Evolutionary conservation across 2,113 vertebrate species (phyloP), one percentile per base, ranked within the genome.

Genomic region (Gasterosteus nipponicus): DNA sequence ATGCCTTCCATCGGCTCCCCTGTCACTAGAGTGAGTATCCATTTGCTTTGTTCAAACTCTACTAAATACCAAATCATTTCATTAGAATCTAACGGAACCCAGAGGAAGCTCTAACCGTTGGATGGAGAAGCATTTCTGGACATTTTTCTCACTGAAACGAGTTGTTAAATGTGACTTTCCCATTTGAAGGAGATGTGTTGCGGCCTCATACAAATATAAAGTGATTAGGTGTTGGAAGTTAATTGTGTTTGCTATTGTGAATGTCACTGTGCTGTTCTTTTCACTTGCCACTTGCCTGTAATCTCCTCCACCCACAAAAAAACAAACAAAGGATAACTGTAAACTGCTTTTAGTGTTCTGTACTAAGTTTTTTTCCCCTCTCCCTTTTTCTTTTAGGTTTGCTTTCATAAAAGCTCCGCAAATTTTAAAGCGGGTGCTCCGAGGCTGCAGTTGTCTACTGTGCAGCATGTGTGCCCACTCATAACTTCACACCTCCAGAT

Each of bases 11-110:
- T 92, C 95, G 91, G 94, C 93, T 89, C 75, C 92, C 91, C 93
- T 93, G 80, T 92, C 95, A 95, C 93, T 93, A 73, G 95, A 93
- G 97, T 99, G 96, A 98, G 97, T 98, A 97, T 96, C 82, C 86
- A 73, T 87, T 80, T 77, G 18, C 49, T 70, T 83, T 76, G 41
- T 58, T 29, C 53, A 77, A 73, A 56, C 49, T 49, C 56, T 10
- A 54, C 39, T 72, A 62, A 64, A 71, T 63, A 68, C 53, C 9
- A 18, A 22, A 14, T 69, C 9, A 51, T 10, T 18, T 33, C 11
- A 42, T 6, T 46, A 16, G 46, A 70, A 61, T 65, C 47, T 31
- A 38, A 68, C 29, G 47, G 35, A 70, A 61, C 2, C 16, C 5
- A 54, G 0, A 7, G 11, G 38, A 35, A 31, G 35, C 9, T 35